A percentile compares a stretch with the other conserved stretches of the same genome.
These are phyloP conservation scores for Pterobdella sp. DNA, from an alignment of 2,888 invertebrate genomes.

Conservation along the genomic window DNA sequence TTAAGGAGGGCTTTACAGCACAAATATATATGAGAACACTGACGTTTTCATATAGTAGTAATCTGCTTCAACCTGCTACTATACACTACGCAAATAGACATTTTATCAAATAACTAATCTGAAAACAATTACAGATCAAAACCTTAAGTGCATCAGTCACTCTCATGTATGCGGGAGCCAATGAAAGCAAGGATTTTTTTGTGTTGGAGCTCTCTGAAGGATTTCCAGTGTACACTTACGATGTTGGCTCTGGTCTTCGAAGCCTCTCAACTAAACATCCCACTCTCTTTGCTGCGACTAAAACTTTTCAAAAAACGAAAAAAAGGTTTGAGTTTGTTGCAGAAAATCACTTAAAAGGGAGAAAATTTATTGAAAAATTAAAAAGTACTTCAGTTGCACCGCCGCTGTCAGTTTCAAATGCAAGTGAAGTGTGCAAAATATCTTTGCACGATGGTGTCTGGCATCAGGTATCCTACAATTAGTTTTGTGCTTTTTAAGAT, in stretches of 20 bases:
- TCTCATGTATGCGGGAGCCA: constrained; percentile 29
- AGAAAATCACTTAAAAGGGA: no score
- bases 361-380: no score
- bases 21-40: no score
- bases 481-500: background rate
- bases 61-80: background rate
- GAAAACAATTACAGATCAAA: constrained; percentile 44
- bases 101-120: background rate
- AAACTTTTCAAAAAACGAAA: no score
- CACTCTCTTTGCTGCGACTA: background rate
- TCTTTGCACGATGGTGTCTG: background rate
- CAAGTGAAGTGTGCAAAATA: no score
- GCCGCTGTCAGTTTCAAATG: background rate
- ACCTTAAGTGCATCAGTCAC: constrained; percentile 31
- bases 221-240: constrained; percentile 81
- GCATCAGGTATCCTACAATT: background rate
- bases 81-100: background rate
- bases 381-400: background rate
- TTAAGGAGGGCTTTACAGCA: no score
- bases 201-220: constrained; percentile 83
- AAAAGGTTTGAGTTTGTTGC: no score
- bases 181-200: constrained; percentile 70
- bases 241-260: constrained; percentile 80
- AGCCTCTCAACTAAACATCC: constrained; percentile 52
- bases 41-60: no score